A percentile compares a stretch with the other conserved stretches of the same genome.
Conservation (phyloP, 1,140 invertebrate genomes). For the Orchesella cincta region DNA sequence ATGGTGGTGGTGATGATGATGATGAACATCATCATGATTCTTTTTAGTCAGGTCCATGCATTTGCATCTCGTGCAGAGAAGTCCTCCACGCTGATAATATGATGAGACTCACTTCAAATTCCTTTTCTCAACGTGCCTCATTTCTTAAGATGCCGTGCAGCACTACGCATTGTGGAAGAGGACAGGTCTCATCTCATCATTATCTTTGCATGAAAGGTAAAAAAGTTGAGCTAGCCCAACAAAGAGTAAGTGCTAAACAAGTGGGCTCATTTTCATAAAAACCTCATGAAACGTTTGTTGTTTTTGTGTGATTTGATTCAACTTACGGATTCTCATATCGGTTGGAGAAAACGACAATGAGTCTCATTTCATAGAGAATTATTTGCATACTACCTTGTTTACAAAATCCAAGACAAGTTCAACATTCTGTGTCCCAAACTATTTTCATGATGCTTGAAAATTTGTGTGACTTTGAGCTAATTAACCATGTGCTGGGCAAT, state of each 20-base stretch:
- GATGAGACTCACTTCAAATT: neutral
- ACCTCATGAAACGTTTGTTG: neutral
- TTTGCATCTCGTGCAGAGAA: neutral
- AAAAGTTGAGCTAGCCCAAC: neutral
- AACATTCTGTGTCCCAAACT: neutral
- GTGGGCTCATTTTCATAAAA: neutral
- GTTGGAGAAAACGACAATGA: neutral
- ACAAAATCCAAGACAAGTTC: neutral
- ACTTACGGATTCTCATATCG: neutral
- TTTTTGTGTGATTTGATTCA: too few species aligned
- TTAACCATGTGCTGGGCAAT: neutral
- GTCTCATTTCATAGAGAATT: neutral
- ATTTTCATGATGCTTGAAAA: neutral
- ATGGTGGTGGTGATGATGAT: neutral
- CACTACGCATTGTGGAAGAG: too few species aligned
- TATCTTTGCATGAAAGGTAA: neutral
- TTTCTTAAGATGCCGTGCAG: neutral
- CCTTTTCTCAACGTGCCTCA: neutral
- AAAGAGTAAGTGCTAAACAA: neutral
- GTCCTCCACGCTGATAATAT: neutral
- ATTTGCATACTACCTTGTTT: neutral
- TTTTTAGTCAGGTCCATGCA: neutral
- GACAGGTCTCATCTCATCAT: too few species aligned
- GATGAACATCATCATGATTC: neutral
- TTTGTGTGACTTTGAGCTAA: conserved; percentile 15